A percentile compares a stretch with the other conserved stretches of the same genome.
Conservation (phyloP, 2,797 vertebrate species). For the Acipenser transmontanus region DNA sequence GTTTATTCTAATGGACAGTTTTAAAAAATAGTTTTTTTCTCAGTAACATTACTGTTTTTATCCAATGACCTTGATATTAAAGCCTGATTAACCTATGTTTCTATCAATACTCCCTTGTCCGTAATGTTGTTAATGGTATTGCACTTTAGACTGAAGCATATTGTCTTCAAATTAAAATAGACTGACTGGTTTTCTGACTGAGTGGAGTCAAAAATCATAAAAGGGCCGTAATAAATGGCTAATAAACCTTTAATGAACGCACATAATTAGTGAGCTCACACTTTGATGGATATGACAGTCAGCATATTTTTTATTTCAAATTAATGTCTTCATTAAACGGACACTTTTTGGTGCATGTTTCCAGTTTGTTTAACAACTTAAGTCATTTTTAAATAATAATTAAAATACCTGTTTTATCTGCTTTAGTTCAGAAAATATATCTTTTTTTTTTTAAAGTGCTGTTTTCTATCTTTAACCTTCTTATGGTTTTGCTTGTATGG, state of each 20-base stretch:
- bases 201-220: slow-evolving; percentile 17
- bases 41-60: no score
- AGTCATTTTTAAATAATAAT: neutral
- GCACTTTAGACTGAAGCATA: neutral
- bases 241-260: slow-evolving; percentile 20
- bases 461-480: no score
- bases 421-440: neutral
- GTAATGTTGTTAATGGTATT: neutral
- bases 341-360: slow-evolving; percentile 8
- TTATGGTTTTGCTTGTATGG: no score
- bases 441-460: neutral
- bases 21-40: neutral
- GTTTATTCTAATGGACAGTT: no score
- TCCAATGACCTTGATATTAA: no score
- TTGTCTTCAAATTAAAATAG: slow-evolving; percentile 5
- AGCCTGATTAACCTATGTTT: no score
- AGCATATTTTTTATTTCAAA: slow-evolving; percentile 16
- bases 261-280: slow-evolving; percentile 17
- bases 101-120: no score
- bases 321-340: slow-evolving; percentile 15
- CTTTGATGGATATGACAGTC: slow-evolving; percentile 19
- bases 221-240: slow-evolving; percentile 14
- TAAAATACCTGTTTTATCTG: neutral
- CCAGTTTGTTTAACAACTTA: slow-evolving; percentile 11
- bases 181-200: slow-evolving; percentile 19